Conservation (phyloP, 2,113 vertebrate genomes). For the Chrysochloris asiatica region DNA sequence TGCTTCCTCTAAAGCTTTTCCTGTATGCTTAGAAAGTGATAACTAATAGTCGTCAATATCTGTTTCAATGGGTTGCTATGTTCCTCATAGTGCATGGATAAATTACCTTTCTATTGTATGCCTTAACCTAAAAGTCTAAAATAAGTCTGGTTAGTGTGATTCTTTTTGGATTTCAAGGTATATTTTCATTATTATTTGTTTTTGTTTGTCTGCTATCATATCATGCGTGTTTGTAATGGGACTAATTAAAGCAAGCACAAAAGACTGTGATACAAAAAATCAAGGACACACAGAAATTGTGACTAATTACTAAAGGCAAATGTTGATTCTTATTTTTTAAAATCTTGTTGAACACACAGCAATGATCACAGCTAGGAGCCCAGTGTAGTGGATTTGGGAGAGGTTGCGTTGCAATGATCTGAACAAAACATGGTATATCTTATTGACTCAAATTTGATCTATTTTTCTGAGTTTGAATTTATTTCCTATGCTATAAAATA, state of each 20-base stretch:
- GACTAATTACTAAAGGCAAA: neutral
- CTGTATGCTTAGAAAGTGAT: neutral
- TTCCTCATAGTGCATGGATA: slow-evolving; percentile 11
- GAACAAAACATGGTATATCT: slow-evolving; percentile 16
- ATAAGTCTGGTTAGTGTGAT: neutral
- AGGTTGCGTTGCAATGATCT: neutral
- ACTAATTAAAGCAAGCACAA: neutral
- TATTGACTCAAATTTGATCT: slow-evolving; percentile 15
- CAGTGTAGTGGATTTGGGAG: neutral
- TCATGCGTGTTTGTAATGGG: neutral
- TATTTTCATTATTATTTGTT: neutral
- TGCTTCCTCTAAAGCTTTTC: neutral
- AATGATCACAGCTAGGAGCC: slow-evolving; percentile 1
- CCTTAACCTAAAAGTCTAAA: neutral
- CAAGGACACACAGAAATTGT: neutral
- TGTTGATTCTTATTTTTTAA: slow-evolving; percentile 54
- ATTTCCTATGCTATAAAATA: slow-evolving; percentile 12
- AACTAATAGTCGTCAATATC: neutral
- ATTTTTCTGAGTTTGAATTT: slow-evolving; percentile 38
- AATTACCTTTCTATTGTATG: neutral
- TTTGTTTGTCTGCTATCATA: neutral
- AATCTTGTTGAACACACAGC: slow-evolving; percentile 23
- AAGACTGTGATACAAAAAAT: neutral
- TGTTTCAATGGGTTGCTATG: neutral
- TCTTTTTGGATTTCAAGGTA: neutral